phyloP scores from a whole-genome alignment of 2,797 vertebrate species.

The Coracias cyanogaster region DNA sequence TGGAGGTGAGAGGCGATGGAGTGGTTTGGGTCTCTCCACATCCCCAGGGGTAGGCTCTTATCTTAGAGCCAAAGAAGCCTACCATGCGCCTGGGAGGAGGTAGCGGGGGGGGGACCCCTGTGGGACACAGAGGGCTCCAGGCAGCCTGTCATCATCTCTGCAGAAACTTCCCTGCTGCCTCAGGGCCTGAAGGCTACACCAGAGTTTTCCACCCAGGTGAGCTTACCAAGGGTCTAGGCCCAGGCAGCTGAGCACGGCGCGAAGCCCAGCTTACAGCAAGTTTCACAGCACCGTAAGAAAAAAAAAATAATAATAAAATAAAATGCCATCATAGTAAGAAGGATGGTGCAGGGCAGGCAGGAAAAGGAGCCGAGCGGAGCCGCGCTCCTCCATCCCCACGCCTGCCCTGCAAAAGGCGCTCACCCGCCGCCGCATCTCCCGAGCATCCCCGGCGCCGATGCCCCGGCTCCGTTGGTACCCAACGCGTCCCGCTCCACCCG shows the following conservation, averaged over 20 bases:
- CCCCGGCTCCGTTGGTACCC: background rate
- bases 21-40: background rate
- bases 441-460: conserved; percentile 30
- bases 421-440: conserved; percentile 32
- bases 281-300: background rate
- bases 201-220: conserved; percentile 20
- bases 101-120: background rate
- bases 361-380: background rate
- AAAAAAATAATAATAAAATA: background rate
- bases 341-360: background rate
- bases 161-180: conserved; percentile 45
- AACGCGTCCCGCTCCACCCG: background rate
- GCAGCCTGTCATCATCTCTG: background rate
- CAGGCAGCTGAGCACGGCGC: background rate
- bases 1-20: background rate
- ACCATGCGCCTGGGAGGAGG: background rate
- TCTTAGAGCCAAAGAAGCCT: background rate
- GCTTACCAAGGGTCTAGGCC: conserved; percentile 1
- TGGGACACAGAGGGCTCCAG: background rate
- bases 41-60: background rate
- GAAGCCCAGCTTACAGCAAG: background rate
- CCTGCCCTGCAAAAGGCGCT: conserved; percentile 1
- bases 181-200: background rate
- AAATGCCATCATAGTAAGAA: background rate
- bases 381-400: background rate